Percentiles rank a stretch among this genome's conserved stretches.
phyloP scores from a whole-genome alignment of 1,140 invertebrate species.

The Dinoponera quadriceps region DNA sequence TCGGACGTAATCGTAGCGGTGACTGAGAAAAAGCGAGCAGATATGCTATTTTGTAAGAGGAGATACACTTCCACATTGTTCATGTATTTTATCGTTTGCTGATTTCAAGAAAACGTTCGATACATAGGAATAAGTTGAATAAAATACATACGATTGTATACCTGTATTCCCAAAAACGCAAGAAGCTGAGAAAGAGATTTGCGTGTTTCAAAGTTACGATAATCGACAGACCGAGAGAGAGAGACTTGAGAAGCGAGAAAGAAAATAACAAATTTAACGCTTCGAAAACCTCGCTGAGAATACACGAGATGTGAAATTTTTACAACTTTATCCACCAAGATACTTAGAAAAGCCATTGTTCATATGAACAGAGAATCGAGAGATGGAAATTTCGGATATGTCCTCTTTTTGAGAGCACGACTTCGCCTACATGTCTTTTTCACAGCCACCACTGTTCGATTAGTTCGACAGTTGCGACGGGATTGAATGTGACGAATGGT shows the following conservation, averaged over 20 bases:
- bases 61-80: neutral
- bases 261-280: no score
- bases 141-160: no score
- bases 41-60: neutral
- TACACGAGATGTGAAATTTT: slow-evolving; percentile 4
- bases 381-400: slow-evolving; percentile 13
- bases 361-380: neutral
- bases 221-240: no score
- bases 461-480: neutral
- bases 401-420: slow-evolving; percentile 1
- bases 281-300: neutral
- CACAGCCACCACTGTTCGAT: slow-evolving; percentile 18
- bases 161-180: no score
- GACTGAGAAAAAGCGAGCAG: slow-evolving; percentile 10
- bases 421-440: slow-evolving; percentile 1
- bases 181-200: no score
- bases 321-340: neutral
- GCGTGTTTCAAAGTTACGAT: no score
- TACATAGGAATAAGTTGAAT: no score
- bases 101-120: no score
- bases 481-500: neutral
- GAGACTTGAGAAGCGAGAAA: no score
- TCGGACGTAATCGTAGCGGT: slow-evolving; percentile 5
- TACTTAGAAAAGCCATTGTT: neutral
- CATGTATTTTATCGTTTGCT: no score